phyloP scores from a whole-genome alignment of 2,888 invertebrate genomes.

The Ophioninae sp. region DNA sequence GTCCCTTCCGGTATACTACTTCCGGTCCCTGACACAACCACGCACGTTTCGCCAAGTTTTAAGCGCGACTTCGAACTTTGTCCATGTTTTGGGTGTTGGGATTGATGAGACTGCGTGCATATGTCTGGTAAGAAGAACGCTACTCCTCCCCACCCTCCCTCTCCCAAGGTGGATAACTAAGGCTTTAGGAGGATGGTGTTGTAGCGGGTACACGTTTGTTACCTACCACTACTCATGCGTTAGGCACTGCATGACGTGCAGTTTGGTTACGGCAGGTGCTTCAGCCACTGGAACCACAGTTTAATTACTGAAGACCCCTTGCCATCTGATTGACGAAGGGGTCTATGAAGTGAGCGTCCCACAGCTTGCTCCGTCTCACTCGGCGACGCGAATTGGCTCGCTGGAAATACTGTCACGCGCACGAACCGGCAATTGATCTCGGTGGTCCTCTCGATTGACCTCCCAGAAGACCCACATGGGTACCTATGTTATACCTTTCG shows the following conservation, averaged over 20 bases:
- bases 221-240: conserved; percentile 69
- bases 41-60: conserved; percentile 44
- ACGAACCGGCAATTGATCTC: conserved; percentile 77
- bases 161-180: conserved; percentile 35
- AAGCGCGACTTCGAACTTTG: conserved; percentile 59
- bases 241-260: conserved; percentile 77
- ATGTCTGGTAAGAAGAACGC: conserved; percentile 18
- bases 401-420: conserved; percentile 76
- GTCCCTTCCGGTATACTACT: neutral
- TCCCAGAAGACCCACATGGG: conserved; percentile 56
- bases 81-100: conserved; percentile 30
- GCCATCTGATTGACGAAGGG: conserved; percentile 28
- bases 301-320: conserved; percentile 76
- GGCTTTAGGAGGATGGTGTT: conserved; percentile 32
- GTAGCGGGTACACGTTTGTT: conserved; percentile 48
- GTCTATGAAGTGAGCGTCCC: conserved; percentile 39
- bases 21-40: neutral
- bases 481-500: conserved; percentile 25
- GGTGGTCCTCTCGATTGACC: conserved; percentile 69
- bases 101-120: conserved; percentile 33
- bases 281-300: conserved; percentile 78
- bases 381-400: conserved; percentile 75
- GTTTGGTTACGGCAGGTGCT: conserved; percentile 77
- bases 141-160: too few relatives aligned
- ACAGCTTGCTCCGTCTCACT: conserved; percentile 37